These are phyloP conservation scores for Leucozona laternaria DNA, from an alignment of 2,888 invertebrate genomes.

Conservation along the genomic window DNA sequence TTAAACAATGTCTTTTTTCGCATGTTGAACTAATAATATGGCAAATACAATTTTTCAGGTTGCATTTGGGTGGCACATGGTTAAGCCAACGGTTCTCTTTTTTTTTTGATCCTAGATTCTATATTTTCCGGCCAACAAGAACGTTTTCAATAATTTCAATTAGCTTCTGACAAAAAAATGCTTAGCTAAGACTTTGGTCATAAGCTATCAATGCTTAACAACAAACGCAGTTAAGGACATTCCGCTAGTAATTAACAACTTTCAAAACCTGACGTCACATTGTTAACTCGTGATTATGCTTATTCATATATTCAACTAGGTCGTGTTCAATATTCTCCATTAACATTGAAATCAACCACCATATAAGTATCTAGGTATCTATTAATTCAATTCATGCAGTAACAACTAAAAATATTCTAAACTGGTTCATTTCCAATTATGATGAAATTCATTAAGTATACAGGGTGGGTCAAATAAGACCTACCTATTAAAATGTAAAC, in stretches of 20 bases:
- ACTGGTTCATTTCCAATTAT: conserved; percentile 9
- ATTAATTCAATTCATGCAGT: conserved; percentile 10
- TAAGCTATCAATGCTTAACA: neutral
- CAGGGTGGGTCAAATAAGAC: too few relatives aligned
- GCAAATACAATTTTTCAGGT: too few relatives aligned
- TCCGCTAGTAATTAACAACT: neutral
- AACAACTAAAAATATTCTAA: conserved; percentile 14
- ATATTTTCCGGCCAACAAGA: too few relatives aligned
- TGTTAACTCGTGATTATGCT: neutral
- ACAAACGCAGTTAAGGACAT: neutral
- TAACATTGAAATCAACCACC: conserved; percentile 48
- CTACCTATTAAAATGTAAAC: too few relatives aligned
- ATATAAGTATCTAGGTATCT: conserved; percentile 17
- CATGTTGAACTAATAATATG: too few relatives aligned
- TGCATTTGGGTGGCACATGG: too few relatives aligned
- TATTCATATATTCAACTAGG: conserved; percentile 13
- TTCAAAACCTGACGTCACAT: conserved; percentile 19
- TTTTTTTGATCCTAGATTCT: too few relatives aligned
- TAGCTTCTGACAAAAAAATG: too few relatives aligned
- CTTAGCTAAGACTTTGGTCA: neutral
- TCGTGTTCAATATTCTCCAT: conserved; percentile 27
- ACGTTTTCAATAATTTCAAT: neutral
- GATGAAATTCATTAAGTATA: neutral
- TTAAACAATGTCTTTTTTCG: too few relatives aligned
- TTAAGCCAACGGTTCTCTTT: too few relatives aligned